These are phyloP conservation scores for Leptopilina syphax DNA, from an alignment of 2,888 invertebrate species.

Conservation along the genomic window DNA sequence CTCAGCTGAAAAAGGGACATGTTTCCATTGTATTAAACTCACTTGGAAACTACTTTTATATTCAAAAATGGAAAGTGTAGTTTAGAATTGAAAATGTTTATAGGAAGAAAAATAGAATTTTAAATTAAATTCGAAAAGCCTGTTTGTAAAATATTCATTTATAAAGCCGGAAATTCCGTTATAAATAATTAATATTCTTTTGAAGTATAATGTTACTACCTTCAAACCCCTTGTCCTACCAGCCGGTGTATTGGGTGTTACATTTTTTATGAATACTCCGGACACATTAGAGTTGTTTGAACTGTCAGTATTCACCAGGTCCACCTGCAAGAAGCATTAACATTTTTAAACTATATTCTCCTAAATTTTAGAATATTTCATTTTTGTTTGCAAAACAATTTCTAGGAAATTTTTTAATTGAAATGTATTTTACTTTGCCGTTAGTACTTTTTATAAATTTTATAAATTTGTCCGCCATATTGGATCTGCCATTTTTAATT, in stretches of 20 bases:
- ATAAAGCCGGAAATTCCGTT: not conserved
- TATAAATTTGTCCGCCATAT: too few species aligned
- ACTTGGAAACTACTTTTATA: not conserved
- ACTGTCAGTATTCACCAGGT: constrained; percentile 84
- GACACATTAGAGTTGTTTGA: constrained; percentile 86
- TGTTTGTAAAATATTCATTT: not conserved
- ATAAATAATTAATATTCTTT: constrained; percentile 14
- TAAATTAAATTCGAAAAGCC: constrained; percentile 2
- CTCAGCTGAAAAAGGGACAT: not conserved
- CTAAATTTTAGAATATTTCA: not conserved
- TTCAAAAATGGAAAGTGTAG: not conserved
- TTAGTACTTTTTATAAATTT: too few species aligned
- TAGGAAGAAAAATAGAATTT: constrained; percentile 1
- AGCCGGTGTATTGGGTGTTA: constrained; percentile 95
- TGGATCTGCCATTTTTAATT: too few species aligned
- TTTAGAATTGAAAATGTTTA: constrained; percentile 5
- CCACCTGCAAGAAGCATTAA: constrained; percentile 79
- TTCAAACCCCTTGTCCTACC: constrained; percentile 91
- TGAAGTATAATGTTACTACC: constrained; percentile 77
- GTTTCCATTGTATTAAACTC: not conserved
- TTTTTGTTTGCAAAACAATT: not conserved
- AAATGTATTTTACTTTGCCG: too few species aligned
- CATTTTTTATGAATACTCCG: constrained; percentile 98
- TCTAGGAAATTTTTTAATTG: too few species aligned
- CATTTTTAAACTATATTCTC: not conserved